Evolutionary conservation across 2,797 vertebrate species (phyloP).

Genomic region (Stomatorhinus walkeri): DNA sequence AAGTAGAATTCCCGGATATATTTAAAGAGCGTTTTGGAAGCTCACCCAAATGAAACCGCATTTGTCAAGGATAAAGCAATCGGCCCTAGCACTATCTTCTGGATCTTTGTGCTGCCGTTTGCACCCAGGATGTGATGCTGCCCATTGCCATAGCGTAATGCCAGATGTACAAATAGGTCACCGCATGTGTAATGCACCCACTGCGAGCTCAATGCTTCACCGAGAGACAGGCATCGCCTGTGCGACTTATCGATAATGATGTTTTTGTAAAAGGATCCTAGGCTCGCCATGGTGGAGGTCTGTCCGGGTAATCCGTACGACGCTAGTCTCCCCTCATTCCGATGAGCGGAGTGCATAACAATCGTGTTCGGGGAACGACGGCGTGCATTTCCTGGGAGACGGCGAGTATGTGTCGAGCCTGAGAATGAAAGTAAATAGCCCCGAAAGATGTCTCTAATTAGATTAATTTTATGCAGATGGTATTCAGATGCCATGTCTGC

Average conservation of each 20-base stretch:
- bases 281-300: neutral
- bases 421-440: neutral
- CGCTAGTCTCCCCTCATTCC: neutral
- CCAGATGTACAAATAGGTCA: constrained; percentile 11
- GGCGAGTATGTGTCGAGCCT: neutral
- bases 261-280: neutral
- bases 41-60: neutral
- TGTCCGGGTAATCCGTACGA: neutral
- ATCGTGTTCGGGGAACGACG: neutral
- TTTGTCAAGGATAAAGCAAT: neutral
- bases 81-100: neutral
- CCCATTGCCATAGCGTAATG: neutral
- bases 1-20: neutral
- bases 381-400: neutral
- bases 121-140: neutral
- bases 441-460: constrained; percentile 7
- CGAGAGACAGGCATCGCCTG: neutral
- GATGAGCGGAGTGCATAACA: neutral
- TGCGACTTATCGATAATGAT: neutral
- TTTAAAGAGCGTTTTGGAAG: constrained; percentile 1
- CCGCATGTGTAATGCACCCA: neutral
- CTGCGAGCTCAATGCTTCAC: neutral
- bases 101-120: neutral
- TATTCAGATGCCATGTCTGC: constrained; percentile 1
- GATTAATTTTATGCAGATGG: constrained; percentile 13